Percentiles rank a stretch among this genome's conserved stretches.
Conservation (phyloP, 2,797 vertebrate species). For the Peromyscus nudipes region DNA sequence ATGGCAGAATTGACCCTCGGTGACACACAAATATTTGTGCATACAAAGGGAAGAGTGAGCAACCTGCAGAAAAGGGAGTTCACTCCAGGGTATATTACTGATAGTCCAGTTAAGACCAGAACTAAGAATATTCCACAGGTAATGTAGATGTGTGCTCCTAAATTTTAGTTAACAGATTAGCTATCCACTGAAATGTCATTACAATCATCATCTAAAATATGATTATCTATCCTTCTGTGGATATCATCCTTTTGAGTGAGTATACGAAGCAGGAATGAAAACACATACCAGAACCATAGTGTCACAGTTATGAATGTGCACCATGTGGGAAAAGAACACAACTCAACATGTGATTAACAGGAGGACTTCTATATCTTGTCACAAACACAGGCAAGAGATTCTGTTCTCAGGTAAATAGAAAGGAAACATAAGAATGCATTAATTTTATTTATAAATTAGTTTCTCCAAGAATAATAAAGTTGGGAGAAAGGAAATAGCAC, state of each 20-base stretch:
- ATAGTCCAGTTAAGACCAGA: not conserved
- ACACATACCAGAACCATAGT: not conserved
- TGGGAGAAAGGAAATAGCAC: not conserved
- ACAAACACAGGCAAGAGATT: not conserved
- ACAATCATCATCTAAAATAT: not conserved
- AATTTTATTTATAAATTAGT: not conserved
- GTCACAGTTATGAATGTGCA: not conserved
- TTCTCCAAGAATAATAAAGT: not conserved
- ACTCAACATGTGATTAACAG: not conserved
- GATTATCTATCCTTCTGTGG: not conserved
- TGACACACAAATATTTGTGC: not conserved
- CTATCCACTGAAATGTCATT: not conserved
- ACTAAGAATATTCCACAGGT: too few relatives aligned
- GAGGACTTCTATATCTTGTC: not conserved
- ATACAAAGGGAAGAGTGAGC: not conserved
- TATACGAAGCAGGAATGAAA: not conserved
- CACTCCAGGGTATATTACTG: not conserved
- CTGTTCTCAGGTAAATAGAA: not conserved
- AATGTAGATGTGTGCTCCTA: not conserved
- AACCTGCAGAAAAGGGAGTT: not conserved
- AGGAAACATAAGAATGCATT: not conserved
- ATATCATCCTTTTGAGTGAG: not conserved
- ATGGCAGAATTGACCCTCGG: accelerated
- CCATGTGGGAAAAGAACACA: not conserved
- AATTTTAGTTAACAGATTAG: not conserved